Percentiles rank a stretch among this genome's conserved stretches.
phyloP scores from a whole-genome alignment of 2,113 vertebrate species.

The Glaucomys volans region DNA sequence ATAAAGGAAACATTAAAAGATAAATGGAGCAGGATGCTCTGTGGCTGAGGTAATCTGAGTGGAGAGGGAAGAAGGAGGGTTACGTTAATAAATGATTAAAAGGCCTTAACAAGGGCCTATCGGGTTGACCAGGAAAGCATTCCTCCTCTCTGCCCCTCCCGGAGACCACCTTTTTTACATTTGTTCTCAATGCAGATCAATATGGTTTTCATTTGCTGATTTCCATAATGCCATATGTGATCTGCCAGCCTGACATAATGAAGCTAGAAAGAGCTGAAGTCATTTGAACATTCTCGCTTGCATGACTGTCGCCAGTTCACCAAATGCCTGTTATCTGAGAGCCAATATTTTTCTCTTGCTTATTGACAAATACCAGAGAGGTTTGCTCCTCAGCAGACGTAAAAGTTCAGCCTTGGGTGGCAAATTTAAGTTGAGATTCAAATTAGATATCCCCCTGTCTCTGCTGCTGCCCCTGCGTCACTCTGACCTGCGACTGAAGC shows the following conservation, averaged over 20 bases:
- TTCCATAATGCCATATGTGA: slow-evolving; percentile 91
- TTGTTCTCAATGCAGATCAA: slow-evolving; percentile 91
- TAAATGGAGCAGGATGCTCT: slow-evolving; percentile 92
- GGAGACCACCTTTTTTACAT: slow-evolving; percentile 88
- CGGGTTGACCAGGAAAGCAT: slow-evolving; percentile 88
- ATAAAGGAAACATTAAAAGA: slow-evolving; percentile 93
- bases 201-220: slow-evolving; percentile 93
- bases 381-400: slow-evolving; percentile 82
- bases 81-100: slow-evolving; percentile 93
- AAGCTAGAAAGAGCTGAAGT: slow-evolving; percentile 89
- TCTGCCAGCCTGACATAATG: slow-evolving; percentile 88
- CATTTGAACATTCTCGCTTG: slow-evolving; percentile 86
- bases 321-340: slow-evolving; percentile 88
- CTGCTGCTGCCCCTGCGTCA: background rate
- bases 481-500: slow-evolving; percentile 37
- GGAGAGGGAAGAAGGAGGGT: slow-evolving; percentile 89
- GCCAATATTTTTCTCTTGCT: slow-evolving; percentile 83
- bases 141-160: slow-evolving; percentile 85
- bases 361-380: slow-evolving; percentile 78
- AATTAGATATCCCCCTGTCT: slow-evolving; percentile 5
- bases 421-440: slow-evolving; percentile 54
- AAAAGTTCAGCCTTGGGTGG: slow-evolving; percentile 68
- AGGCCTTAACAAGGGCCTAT: slow-evolving; percentile 90
- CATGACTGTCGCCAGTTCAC: slow-evolving; percentile 88
- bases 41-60: slow-evolving; percentile 92